phyloP scores from a whole-genome alignment of 2,113 vertebrate species.

The Myiagra hebetior region DNA sequence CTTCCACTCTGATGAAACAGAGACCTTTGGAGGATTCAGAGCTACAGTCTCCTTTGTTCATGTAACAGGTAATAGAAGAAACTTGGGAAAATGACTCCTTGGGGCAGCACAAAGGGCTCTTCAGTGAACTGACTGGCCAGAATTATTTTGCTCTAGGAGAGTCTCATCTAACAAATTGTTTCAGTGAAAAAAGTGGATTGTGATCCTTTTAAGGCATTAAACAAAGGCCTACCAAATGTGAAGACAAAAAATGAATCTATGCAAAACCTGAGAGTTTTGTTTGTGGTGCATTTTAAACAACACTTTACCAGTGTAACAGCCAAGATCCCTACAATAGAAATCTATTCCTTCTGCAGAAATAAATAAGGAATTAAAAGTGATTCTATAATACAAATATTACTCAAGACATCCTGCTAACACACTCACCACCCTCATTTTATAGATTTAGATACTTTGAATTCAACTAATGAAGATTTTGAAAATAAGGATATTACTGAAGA shows the following conservation, averaged over 20 bases:
- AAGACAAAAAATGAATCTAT: background rate
- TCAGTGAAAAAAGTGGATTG: background rate
- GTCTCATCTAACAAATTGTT: background rate
- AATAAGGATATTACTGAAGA: background rate
- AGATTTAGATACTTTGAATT: conserved; percentile 38
- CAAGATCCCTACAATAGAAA: background rate
- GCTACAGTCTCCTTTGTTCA: conserved; percentile 75
- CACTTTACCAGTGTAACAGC: background rate
- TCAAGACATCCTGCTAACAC: background rate
- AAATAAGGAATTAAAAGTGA: background rate
- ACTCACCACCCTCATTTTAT: background rate
- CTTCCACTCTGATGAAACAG: conserved; percentile 75
- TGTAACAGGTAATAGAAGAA: conserved; percentile 65
- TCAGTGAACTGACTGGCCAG: background rate
- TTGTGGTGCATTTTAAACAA: background rate
- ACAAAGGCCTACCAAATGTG: background rate
- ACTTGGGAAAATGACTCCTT: background rate
- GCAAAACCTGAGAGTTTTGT: background rate
- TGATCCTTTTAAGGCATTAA: background rate
- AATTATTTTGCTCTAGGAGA: background rate
- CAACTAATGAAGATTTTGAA: background rate
- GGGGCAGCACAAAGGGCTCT: background rate
- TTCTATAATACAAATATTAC: background rate
- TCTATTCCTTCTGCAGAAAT: background rate
- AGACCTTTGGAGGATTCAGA: conserved; percentile 74